Base-by-base conservation (phyloP, 2,888 invertebrate genomes). In the Malthinus flaveolus region DNA sequence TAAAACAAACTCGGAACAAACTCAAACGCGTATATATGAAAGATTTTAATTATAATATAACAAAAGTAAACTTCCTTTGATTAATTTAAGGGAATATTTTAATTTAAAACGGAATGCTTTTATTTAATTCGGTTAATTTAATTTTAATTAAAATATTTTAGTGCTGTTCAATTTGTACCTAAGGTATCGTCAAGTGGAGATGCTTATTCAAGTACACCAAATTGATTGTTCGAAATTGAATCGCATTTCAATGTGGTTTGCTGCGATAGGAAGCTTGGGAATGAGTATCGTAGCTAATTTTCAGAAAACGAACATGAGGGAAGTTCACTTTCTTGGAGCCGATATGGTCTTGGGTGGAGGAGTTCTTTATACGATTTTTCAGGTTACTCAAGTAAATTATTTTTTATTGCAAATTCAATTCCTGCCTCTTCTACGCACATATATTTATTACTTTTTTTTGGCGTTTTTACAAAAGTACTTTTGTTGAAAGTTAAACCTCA, bases 281-380 rank as follows among this genome's bases (percentile, higher is more conserved):
- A 58, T 65, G 54, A 61, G 61, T 52, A 49, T 65, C 23, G 60
- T 64, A 32, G 62, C 58, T 7, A 65, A 65, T 52, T 65, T 65
- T 44, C 65, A 64, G 37, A 56, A 63, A 50, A 64, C 52, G 34
- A 61, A 55, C 12, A 51, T 59, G 44, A 45, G 45, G 45, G 57
- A 44, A 1, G 44, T 62, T 37, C 65, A 63, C 46, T 61, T 65
- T 37, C n/a, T 62, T 32, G 65, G 65, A 9, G 60, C 63, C 9
- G 57, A 46, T 11, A 54, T 65, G 60, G 58, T 56, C 10, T 61
- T 59, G 11, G 57, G 55, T 32, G 49, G 61, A 13, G 63, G 63
- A 8, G 56, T 55, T 8, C 13, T 62, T 12, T 65, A 63, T 9
- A 48, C 52, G 15, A 46, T 62, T 5, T 13, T 62, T 37, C 64